A percentile compares a stretch with the other conserved stretches of the same genome.
Evolutionary conservation across 2,113 vertebrate species (phyloP).

Genomic region (Leptobrachium leishanense): DNA sequence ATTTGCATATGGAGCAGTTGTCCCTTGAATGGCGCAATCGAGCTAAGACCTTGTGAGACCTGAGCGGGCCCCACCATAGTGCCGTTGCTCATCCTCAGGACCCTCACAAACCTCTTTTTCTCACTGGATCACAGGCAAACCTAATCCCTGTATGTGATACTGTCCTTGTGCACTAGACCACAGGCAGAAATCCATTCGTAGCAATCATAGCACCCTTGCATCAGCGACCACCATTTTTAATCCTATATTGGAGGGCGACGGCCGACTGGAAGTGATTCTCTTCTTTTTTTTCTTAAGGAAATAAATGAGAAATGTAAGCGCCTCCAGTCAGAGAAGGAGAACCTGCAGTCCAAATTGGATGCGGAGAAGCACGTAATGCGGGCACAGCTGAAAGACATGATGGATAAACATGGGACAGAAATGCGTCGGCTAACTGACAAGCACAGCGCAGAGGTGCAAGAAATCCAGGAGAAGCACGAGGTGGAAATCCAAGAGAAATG

Average conservation of each 20-base stretch:
- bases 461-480: constrained; percentile 61
- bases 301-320: constrained; percentile 69
- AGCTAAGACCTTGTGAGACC: too few species aligned
- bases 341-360: constrained; percentile 81
- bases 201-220: not conserved
- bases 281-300: constrained; percentile 63
- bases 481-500: constrained; percentile 70
- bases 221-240: not conserved
- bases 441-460: constrained; percentile 46
- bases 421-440: constrained; percentile 59
- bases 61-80: too few species aligned
- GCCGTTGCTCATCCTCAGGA: too few species aligned
- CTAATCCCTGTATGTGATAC: too few species aligned
- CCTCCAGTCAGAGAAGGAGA: constrained; percentile 79
- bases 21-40: too few species aligned
- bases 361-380: constrained; percentile 90
- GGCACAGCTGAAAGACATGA: constrained; percentile 82
- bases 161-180: too few species aligned
- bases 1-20: too few species aligned
- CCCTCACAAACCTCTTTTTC: too few species aligned
- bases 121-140: too few species aligned
- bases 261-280: not conserved
- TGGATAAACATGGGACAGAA: constrained; percentile 83
- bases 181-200: too few species aligned
- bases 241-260: not conserved